These are phyloP conservation scores for Gavia stellata DNA, from an alignment of 2,113 vertebrate genomes.

Conservation along the genomic window DNA sequence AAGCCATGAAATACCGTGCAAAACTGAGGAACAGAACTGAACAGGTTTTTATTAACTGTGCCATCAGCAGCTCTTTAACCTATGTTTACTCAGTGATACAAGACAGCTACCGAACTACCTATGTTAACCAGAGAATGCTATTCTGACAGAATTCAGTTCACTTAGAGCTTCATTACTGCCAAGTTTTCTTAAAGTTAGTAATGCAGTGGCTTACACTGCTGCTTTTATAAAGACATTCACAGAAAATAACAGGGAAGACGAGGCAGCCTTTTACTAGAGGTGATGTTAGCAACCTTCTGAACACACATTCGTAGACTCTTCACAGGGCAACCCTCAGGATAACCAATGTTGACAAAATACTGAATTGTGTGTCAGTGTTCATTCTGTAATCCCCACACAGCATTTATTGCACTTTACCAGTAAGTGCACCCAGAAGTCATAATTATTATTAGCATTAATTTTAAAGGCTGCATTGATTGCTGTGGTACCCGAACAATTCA, in stretches of 20 bases:
- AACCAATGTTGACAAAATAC: background rate
- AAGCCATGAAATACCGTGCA: background rate
- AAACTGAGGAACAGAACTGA: background rate
- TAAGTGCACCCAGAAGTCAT: background rate
- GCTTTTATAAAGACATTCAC: background rate
- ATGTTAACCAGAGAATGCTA: background rate
- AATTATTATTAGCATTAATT: background rate
- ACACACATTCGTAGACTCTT: background rate
- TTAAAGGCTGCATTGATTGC: background rate
- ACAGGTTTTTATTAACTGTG: background rate
- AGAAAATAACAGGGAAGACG: background rate
- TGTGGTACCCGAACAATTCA: background rate
- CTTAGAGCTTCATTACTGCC: background rate
- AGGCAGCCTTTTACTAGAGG: background rate
- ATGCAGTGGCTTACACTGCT: background rate
- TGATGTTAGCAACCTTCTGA: background rate
- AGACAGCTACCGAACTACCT: background rate
- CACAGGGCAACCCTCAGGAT: background rate
- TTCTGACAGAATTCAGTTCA: background rate
- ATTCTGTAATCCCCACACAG: background rate
- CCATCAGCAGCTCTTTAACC: background rate
- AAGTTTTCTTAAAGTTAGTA: background rate
- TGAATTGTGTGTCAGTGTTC: background rate
- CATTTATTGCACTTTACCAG: background rate
- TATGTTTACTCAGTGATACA: background rate